Conservation (phyloP, 2,113 vertebrate species). For the Caloenas nicobarica region DNA sequence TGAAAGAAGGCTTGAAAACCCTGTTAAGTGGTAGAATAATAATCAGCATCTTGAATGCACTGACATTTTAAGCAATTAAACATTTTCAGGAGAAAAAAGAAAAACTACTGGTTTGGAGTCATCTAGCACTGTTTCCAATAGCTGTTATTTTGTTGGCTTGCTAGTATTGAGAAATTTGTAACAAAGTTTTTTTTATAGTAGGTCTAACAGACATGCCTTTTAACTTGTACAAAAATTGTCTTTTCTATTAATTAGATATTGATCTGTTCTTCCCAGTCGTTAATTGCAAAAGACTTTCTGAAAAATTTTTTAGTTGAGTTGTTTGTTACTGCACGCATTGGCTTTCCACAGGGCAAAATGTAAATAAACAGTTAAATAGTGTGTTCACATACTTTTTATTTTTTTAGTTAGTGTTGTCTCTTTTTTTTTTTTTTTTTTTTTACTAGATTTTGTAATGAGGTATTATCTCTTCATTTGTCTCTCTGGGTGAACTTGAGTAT, state of each 20-base stretch:
- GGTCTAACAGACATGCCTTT: not conserved
- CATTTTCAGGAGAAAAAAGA: not conserved
- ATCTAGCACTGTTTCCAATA: not conserved
- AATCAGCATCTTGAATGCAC: not conserved
- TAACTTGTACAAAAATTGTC: not conserved
- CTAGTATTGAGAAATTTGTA: not conserved
- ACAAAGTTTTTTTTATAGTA: not conserved
- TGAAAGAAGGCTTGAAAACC: not conserved
- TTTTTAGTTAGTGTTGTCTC: not conserved
- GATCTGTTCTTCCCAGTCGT: conserved; percentile 24
- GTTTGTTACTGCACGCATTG: conserved; percentile 14
- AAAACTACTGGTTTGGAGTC: not conserved
- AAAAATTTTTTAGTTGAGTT: conserved; percentile 12
- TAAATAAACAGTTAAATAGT: not conserved
- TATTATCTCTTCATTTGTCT: not conserved
- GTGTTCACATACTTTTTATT: not conserved
- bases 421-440: not conserved
- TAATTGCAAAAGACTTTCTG: conserved; percentile 35
- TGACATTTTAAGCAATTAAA: conserved; percentile 1
- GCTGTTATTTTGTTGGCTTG: not conserved
- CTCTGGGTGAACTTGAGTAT: not conserved
- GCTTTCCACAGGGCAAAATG: conserved; percentile 16
- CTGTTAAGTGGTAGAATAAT: not conserved
- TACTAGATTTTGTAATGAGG: not conserved
- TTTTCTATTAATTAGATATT: conserved; percentile 36